Base-by-base conservation (phyloP, 2,797 vertebrate genomes). In the Oreonectes daqikongensis region DNA sequence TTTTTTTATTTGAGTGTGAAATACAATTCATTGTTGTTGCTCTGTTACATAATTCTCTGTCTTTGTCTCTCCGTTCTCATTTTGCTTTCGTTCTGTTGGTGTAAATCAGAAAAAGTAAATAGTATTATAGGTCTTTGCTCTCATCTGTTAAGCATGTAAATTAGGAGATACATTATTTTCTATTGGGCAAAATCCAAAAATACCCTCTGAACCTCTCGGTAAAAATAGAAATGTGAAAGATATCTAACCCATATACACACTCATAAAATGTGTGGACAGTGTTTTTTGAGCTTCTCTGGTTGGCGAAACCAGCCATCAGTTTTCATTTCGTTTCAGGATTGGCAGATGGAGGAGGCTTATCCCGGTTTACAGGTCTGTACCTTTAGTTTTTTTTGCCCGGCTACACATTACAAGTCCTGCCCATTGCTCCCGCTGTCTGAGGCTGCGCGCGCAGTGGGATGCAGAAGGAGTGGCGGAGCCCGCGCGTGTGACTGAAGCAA, bases 381-480 rank as follows among this genome's bases (percentile, higher is more conserved):
- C 53, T 73, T 75, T 75, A 77, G 81, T 80, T 76, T 84, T 77
- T 77, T 82, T 84, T 86, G 80, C 84, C 82, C 59, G 81, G 84
- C 82, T 81, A 82, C 84, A 79, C 79, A 77, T 81, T 81, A 77
- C 79, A 77, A 66, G 83, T 81, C 82, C 84, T 83, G 80, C 85
- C 86, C 82, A 84, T 84, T 83, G 72, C 77, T 80, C 76, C 50
- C 74, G 74, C 80, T 80, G 74, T 73, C 79, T 69, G 81, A 72
- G 82, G 82, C 79, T 85, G 77, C 82, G 83, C 81, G 78, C 81
- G 66, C 84, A 77, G 69, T 64, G 72, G 69, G 81, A 83, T 84
- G 87, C 83, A 84, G 86, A 85, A 84, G 85, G 82, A 85, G 86
- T 83, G 84, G 81, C 84, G 67, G 81, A 72, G 79, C 59, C 75